A percentile compares a stretch with the other conserved stretches of the same genome.
These are phyloP conservation scores for Saccostrea cuccullata DNA, from an alignment of 1,140 invertebrate genomes.

Conservation along the genomic window DNA sequence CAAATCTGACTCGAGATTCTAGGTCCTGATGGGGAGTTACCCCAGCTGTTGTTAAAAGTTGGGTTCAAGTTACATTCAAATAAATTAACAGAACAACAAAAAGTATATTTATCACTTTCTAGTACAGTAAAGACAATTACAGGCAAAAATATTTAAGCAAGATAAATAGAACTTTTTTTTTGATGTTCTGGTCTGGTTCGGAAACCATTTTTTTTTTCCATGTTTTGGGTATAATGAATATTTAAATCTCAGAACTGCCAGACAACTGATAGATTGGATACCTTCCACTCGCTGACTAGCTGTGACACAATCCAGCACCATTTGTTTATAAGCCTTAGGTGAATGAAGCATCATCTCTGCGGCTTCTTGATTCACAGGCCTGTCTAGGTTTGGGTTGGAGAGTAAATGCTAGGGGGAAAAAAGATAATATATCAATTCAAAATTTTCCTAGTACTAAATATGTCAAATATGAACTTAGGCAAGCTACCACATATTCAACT, in stretches of 20 bases:
- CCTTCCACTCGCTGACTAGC: conserved; percentile 73
- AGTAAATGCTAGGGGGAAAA: conserved; percentile 68
- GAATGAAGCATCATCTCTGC: conserved; percentile 70
- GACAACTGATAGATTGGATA: conserved; percentile 33
- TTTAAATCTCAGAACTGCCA: neutral
- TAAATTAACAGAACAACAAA: no score
- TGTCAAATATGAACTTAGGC: neutral
- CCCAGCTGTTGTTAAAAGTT: conserved; percentile 52
- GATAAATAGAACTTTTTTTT: no score
- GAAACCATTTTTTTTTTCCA: no score
- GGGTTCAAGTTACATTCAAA: no score
- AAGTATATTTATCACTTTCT: no score
- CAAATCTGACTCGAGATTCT: conserved; percentile 65
- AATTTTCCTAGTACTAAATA: no score
- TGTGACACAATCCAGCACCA: conserved; percentile 74
- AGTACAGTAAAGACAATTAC: no score
- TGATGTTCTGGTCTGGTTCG: no score
- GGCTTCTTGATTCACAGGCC: conserved; percentile 73
- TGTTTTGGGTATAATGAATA: neutral
- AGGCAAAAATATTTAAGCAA: no score
- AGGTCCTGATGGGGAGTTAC: conserved; percentile 60
- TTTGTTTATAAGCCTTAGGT: conserved; percentile 72
- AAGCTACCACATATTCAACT: neutral
- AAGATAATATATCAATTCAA: no score
- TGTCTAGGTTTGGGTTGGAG: conserved; percentile 70